Evolutionary conservation across 2,113 vertebrate genomes (phyloP).

Genomic region (Burhinus bistriatus): DNA sequence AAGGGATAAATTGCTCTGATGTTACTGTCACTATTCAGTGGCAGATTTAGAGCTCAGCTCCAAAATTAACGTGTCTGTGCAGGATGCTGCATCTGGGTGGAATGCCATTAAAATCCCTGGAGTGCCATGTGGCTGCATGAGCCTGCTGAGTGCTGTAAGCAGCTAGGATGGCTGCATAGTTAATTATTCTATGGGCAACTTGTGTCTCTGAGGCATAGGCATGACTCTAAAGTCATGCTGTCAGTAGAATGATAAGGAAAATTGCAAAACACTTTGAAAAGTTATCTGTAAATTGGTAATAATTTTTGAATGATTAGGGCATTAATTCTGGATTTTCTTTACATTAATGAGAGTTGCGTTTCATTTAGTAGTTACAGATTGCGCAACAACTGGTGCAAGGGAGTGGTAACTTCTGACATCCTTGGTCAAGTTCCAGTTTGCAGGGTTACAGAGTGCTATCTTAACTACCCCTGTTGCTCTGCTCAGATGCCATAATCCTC

Average conservation of each 20-base stretch:
- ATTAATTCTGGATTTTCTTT: neutral
- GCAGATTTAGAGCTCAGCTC: neutral
- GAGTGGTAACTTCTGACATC: neutral
- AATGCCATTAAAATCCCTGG: neutral
- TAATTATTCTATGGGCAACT: neutral
- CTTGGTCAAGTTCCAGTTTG: conserved; percentile 8
- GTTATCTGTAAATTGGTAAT: neutral
- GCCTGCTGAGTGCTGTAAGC: neutral
- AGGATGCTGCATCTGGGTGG: neutral
- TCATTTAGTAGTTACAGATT: neutral
- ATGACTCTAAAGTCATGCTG: neutral
- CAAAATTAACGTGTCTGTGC: neutral
- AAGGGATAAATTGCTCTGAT: neutral
- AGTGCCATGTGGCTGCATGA: rapidly evolving
- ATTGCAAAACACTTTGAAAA: neutral
- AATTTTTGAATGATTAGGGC: neutral
- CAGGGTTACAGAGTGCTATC: neutral
- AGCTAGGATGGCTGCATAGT: neutral
- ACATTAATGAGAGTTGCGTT: neutral
- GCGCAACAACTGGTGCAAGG: neutral
- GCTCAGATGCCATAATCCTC: conserved; percentile 20
- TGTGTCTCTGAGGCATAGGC: neutral
- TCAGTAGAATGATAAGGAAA: neutral
- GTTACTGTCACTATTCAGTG: neutral
- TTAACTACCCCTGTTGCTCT: neutral